phyloP scores from a whole-genome alignment of 2,888 invertebrate species.

The Xestia sexstrigata region DNA sequence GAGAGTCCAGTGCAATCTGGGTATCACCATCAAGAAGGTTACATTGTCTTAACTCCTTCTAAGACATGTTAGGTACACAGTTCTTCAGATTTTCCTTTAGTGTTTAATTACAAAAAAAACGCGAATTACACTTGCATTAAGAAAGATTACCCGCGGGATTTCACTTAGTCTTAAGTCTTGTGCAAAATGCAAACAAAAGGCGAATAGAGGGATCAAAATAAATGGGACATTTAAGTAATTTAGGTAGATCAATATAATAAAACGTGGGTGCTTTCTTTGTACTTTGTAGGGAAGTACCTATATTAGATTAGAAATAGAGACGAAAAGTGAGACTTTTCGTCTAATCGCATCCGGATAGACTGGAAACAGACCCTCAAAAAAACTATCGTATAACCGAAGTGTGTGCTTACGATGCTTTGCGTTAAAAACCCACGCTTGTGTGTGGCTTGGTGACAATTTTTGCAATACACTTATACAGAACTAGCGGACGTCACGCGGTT shows the following conservation, averaged over 20 bases:
- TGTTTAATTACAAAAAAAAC: background rate
- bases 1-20: too few relatives aligned
- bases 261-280: background rate
- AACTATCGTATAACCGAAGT: too few relatives aligned
- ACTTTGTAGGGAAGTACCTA: background rate
- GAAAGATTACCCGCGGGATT: background rate
- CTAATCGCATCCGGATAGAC: too few relatives aligned
- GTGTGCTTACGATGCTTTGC: too few relatives aligned
- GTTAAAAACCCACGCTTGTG: too few relatives aligned
- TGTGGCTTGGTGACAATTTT: too few relatives aligned
- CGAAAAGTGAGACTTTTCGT: too few relatives aligned
- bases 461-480: too few relatives aligned
- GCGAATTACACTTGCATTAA: background rate
- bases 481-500: too few relatives aligned
- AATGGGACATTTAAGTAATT: background rate
- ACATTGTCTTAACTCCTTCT: background rate
- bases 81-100: background rate
- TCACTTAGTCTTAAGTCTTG: constrained; percentile 2
- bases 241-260: constrained; percentile 10
- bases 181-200: constrained; percentile 16
- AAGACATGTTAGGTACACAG: background rate
- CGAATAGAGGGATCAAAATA: constrained; percentile 5
- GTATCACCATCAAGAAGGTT: background rate
- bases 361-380: too few relatives aligned
- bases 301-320: constrained; percentile 7